A percentile compares a stretch with the other conserved stretches of the same genome.
Evolutionary conservation across 2,113 vertebrate genomes (phyloP).

Genomic region (Psephotus haematonotus): DNA sequence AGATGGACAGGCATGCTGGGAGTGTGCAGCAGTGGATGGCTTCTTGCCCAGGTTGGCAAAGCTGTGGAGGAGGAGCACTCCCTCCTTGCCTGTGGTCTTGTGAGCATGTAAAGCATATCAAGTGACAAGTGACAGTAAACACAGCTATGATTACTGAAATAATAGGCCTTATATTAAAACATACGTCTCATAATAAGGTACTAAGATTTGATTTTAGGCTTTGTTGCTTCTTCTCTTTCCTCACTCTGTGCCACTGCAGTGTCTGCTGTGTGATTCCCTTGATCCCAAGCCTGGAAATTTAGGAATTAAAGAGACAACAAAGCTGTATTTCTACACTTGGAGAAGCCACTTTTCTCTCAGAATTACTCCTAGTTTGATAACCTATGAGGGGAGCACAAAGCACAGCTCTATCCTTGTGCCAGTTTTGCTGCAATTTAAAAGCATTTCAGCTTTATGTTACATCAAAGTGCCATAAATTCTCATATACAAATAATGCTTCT

Average conservation of each 20-base stretch:
- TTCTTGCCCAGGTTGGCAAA: neutral
- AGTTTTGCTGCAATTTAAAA: neutral
- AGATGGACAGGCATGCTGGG: neutral
- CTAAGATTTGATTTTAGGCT: neutral
- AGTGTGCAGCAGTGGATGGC: neutral
- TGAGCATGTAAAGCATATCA: neutral
- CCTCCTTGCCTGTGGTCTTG: neutral
- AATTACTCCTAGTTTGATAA: neutral
- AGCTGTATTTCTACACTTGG: neutral
- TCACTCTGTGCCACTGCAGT: neutral
- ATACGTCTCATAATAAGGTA: neutral
- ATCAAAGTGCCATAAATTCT: neutral
- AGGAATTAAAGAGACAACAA: neutral
- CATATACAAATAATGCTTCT: neutral
- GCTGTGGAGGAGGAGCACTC: neutral
- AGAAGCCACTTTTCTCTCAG: neutral
- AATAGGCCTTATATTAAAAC: neutral
- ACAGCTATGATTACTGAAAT: neutral
- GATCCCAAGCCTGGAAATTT: neutral
- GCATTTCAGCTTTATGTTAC: neutral
- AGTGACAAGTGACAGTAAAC: neutral
- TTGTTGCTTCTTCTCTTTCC: neutral
- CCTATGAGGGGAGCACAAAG: neutral
- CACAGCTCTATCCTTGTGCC: fast-evolving
- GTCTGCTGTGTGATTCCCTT: neutral